These are phyloP conservation scores for Eudasyphora cyanicolor DNA, from an alignment of 2,888 invertebrate species.

Conservation along the genomic window DNA sequence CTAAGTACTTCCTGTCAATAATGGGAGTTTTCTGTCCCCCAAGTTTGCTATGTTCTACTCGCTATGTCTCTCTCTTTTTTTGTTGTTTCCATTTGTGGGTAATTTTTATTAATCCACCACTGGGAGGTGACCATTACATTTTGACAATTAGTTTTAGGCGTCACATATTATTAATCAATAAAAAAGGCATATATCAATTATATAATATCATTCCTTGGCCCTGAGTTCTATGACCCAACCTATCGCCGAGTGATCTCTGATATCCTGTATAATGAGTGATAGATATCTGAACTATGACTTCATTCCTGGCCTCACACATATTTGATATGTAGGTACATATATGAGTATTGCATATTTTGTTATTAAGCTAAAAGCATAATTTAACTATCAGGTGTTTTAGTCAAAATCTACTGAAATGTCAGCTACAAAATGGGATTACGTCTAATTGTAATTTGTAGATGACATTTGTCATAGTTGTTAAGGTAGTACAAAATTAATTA, in stretches of 20 bases:
- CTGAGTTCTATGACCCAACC: no score
- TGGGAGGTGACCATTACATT: constrained; percentile 12
- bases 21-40: background rate
- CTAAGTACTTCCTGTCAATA: background rate
- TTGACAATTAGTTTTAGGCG: constrained; percentile 40
- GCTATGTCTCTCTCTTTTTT: background rate
- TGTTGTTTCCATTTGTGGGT: background rate
- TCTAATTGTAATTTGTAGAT: background rate
- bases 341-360: background rate
- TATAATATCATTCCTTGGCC: background rate
- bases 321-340: no score
- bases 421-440: no score
- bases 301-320: no score
- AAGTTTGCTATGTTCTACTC: no score
- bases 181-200: constrained; percentile 11
- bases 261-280: background rate
- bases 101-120: no score
- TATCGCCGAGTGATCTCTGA: background rate
- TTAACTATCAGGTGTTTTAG: background rate
- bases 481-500: no score
- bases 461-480: no score
- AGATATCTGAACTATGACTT: background rate
- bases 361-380: constrained; percentile 38
- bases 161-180: constrained; percentile 52
- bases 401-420: background rate